Conservation (phyloP, 1,140 invertebrate genomes). For the Neotoxoptera formosana region DNA sequence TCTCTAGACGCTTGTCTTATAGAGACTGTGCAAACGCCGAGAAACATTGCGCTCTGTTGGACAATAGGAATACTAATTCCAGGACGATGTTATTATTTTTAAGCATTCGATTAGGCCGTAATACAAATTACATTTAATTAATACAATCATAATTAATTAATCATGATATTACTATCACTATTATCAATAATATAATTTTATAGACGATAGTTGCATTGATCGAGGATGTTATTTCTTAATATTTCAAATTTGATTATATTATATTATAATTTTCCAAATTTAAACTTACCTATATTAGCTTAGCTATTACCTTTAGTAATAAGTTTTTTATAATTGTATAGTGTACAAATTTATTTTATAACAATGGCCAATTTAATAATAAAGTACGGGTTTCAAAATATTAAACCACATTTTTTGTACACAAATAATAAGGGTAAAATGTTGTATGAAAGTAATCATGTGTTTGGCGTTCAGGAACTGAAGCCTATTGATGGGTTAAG, state of each 20-base stretch:
- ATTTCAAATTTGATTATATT: not conserved
- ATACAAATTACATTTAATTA: not conserved
- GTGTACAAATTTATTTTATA: not conserved
- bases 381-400: not conserved
- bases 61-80: not conserved
- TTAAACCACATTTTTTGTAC: not conserved
- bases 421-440: not conserved
- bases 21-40: not conserved
- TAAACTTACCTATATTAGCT: not conserved
- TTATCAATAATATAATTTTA: not conserved
- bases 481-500: slow-evolving; percentile 2
- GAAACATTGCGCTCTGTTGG: not conserved
- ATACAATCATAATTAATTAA: not conserved
- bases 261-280: not conserved
- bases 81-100: not conserved
- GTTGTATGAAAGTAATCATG: slow-evolving; percentile 16
- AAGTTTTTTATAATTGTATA: no score
- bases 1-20: no score
- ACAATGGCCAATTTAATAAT: not conserved
- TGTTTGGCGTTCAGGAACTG: not conserved
- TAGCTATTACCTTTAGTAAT: no score
- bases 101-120: not conserved
- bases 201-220: not conserved
- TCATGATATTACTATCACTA: not conserved
- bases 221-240: not conserved